Base-by-base conservation (phyloP, 1,140 invertebrate species). In the Leucophenga varia region DNA sequence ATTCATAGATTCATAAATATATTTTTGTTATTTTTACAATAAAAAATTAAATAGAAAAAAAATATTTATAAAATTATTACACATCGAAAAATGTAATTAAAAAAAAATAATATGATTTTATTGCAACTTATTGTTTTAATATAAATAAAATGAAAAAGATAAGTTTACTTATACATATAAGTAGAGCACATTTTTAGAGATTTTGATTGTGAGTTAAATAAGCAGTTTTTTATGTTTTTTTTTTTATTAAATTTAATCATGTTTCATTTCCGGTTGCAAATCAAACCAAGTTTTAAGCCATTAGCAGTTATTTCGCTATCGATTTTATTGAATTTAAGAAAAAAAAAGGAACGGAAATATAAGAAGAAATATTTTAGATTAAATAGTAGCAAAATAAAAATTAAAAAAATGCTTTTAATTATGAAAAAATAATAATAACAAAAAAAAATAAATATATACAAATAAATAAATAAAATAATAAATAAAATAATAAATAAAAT, bases 231-330 rank as follows among this genome's bases (percentile, higher is more conserved):
- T 3, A 4, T 35, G 6, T 35, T 20, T 12, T 18, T 38, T 41
- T n/a, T 21, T 30, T 14, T 14, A n/a, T 28, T 31, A 17, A 6
- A 9, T 47, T 60, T 37, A 72, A 12, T 72, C 68, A 34, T 72
- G 64, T 19, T 71, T 65, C 32, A 41, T 37, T 35, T 72, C 69
- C 2, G 82, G 81, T 42, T 78, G 71, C 19, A 85, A 55, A 59
- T 85, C 83, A 49, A 80, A 83, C 83, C 83, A 85, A 25, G 67
- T 67, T 82, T 84, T 8, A 76, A 47, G 6, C 79, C 73, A 30
- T 57, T 47, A n/a, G n/a, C 52, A 1, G 69, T 71, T 14, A 75
- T 72, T n/a, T 74, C 72, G n/a, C 58, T 50, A 18, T 75, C 67
- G 49, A 59, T 64, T 13, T 74, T 52, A 10, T 64, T 46, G 28